A percentile compares a stretch with the other conserved stretches of the same genome.
phyloP scores from a whole-genome alignment of 2,888 invertebrate genomes.

The Pandemis corylana region DNA sequence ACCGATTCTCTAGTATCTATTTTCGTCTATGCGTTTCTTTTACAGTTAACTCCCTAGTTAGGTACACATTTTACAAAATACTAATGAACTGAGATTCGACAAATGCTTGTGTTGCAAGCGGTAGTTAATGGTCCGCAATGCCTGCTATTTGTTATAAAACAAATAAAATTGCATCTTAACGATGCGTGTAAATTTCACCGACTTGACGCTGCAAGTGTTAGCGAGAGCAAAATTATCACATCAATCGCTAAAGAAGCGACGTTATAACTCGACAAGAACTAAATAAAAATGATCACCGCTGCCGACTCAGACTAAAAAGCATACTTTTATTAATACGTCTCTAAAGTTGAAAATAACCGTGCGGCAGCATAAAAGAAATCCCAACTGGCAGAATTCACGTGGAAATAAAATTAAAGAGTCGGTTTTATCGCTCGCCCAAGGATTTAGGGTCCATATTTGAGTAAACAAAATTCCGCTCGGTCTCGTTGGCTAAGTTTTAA shows the following conservation, averaged over 20 bases:
- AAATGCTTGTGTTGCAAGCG: background rate
- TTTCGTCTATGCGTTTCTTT: too few relatives aligned
- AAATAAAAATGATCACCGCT: constrained; percentile 48
- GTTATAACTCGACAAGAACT: constrained; percentile 51
- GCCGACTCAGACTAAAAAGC: constrained; percentile 49
- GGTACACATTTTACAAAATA: background rate
- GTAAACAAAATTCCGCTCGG: constrained; percentile 58
- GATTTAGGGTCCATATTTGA: constrained; percentile 65
- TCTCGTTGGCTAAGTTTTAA: constrained; percentile 68
- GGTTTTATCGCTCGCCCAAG: constrained; percentile 53
- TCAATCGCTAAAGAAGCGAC: constrained; percentile 49
- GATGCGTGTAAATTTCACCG: constrained; percentile 54
- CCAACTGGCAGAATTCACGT: constrained; percentile 59
- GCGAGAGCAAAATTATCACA: constrained; percentile 53
- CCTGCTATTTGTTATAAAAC: constrained; percentile 36
- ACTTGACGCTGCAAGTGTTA: constrained; percentile 55
- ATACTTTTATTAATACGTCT: constrained; percentile 59
- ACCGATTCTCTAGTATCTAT: too few relatives aligned
- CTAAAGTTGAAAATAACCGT: constrained; percentile 63
- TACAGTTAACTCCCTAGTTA: too few relatives aligned
- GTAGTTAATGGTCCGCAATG: constrained; percentile 23
- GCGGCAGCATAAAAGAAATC: constrained; percentile 60
- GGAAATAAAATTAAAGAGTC: constrained; percentile 58
- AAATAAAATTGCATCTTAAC: constrained; percentile 50
- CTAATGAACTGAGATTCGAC: background rate